phyloP scores from a whole-genome alignment of 2,888 invertebrate genomes.

The Scotopteryx bipunctaria region DNA sequence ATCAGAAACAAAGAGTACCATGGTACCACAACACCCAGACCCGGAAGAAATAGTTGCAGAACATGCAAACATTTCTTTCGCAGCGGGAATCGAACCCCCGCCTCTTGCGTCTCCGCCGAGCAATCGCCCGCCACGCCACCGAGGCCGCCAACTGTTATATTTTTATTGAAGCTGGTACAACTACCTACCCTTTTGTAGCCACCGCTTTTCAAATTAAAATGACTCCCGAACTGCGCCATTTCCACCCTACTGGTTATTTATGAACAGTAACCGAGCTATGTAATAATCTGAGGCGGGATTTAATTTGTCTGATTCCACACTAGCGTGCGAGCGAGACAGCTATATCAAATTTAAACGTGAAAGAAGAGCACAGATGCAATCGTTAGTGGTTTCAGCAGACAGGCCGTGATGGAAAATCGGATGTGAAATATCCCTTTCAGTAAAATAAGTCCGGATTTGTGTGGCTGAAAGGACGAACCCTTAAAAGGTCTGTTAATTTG shows the following conservation, averaged over 20 bases:
- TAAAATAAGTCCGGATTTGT: slow-evolving; percentile 42
- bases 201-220: slow-evolving; percentile 12
- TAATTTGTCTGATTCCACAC: slow-evolving; percentile 88
- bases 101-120: too few species aligned
- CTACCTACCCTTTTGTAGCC: background rate
- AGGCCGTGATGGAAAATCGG: slow-evolving; percentile 66
- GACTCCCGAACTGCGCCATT: slow-evolving; percentile 9
- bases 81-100: too few species aligned
- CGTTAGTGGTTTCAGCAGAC: slow-evolving; percentile 70
- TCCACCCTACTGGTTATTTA: slow-evolving; percentile 76
- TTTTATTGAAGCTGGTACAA: background rate
- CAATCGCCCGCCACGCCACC: too few species aligned
- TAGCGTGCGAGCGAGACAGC: slow-evolving; percentile 61
- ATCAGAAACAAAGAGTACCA: too few species aligned
- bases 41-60: too few species aligned
- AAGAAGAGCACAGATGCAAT: slow-evolving; percentile 51
- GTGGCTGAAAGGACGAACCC: slow-evolving; percentile 43
- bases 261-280: slow-evolving; percentile 88
- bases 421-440: slow-evolving; percentile 39
- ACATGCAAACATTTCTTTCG: too few species aligned
- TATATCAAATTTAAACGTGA: slow-evolving; percentile 29
- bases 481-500: slow-evolving; percentile 37
- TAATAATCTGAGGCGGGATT: slow-evolving; percentile 88
- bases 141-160: too few species aligned
- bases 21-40: too few species aligned